These are phyloP conservation scores for Aphidius gifuensis DNA, from an alignment of 1,140 invertebrate species.

Conservation along the genomic window DNA sequence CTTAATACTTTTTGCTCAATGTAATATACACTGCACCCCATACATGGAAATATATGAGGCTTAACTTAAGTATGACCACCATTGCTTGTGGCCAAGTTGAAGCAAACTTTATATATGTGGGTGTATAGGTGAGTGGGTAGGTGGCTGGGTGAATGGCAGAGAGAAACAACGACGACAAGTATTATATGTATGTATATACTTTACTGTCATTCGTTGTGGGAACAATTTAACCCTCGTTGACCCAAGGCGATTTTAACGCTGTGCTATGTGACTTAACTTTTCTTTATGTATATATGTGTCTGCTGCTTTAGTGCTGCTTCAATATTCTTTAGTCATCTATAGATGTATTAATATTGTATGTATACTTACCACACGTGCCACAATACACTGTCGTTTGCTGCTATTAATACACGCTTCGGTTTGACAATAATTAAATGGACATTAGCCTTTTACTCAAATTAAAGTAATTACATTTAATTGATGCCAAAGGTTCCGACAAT, in stretches of 20 bases:
- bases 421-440: constrained; percentile 51
- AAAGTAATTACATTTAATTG: constrained; percentile 53
- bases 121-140: no score
- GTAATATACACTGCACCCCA: no score
- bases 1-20: no score
- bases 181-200: background rate
- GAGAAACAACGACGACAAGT: background rate
- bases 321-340: constrained; percentile 2
- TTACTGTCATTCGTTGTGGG: constrained; percentile 31
- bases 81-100: no score
- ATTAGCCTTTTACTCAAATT: constrained; percentile 46
- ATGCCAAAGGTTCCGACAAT: constrained; percentile 29
- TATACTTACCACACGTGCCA: background rate
- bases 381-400: constrained; percentile 18
- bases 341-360: constrained; percentile 1
- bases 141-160: background rate
- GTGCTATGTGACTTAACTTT: constrained; percentile 14
- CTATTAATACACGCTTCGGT: constrained; percentile 48
- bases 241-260: constrained; percentile 27
- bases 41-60: no score
- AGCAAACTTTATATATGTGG: no score
- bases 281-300: background rate
- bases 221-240: constrained; percentile 51
- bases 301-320: constrained; percentile 11
- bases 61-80: no score